Evolutionary conservation across 2,113 vertebrate species (phyloP).

Genomic region (Macheiramphus alcinus): DNA sequence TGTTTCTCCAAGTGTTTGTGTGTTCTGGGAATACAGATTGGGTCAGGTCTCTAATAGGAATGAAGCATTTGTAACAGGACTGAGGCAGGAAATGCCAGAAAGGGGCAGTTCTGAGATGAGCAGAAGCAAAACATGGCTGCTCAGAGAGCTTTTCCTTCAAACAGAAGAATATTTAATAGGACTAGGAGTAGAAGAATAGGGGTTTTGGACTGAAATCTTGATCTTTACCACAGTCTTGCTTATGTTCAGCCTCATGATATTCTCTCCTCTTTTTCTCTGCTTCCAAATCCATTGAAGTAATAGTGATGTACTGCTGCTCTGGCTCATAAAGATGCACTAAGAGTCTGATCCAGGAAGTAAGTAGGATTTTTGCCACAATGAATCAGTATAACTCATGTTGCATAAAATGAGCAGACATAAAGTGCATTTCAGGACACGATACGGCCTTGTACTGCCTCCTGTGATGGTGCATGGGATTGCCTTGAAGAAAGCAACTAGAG

Average conservation of each 20-base stretch:
- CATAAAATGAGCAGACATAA: background rate
- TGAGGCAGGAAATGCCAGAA: background rate
- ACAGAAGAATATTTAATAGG: background rate
- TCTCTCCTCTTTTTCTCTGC: background rate
- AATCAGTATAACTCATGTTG: background rate
- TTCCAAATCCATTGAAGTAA: background rate
- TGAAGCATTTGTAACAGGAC: background rate
- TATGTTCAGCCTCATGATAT: background rate
- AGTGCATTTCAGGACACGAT: background rate
- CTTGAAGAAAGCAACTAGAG: background rate
- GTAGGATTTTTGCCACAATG: slow-evolving; percentile 8
- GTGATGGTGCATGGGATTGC: background rate
- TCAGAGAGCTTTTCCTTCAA: background rate
- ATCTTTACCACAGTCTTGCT: background rate
- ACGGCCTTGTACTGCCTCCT: background rate
- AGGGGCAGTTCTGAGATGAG: background rate
- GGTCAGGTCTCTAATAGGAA: background rate
- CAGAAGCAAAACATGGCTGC: background rate
- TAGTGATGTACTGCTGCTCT: background rate
- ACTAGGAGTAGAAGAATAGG: background rate
- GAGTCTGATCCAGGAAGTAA: background rate
- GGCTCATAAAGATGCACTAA: background rate
- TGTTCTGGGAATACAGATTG: background rate
- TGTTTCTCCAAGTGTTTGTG: background rate
- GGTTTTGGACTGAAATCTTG: background rate